Evolutionary conservation across 2,113 vertebrate species (phyloP), one percentile per base, ranked within the genome.

Genomic region (Mormyrus lacerda): DNA sequence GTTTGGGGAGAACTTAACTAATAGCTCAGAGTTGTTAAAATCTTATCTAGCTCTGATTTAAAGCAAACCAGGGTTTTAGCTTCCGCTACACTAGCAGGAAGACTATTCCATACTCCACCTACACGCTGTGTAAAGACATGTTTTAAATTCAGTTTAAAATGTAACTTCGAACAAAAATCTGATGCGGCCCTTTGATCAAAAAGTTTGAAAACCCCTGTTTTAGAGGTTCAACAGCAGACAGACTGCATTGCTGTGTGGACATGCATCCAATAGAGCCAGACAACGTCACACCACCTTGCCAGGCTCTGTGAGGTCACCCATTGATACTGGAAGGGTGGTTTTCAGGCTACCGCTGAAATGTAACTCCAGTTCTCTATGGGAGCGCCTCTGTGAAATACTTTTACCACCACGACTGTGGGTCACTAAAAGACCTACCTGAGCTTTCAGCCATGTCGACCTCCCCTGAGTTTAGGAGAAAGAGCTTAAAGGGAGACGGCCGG

Each of bases 231-330:
- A 48, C 89, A 50, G 91, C 10, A 84, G 82, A 84, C 93, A 96
- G 90, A 17, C 92, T 92, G 0, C 88, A 94, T 94, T 93, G 95
- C 58, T 94, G 89, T 45, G 96, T 96, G 94, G 96, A 96, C 58
- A 97, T 96, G 97, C 98, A 95, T 79, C 91, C 90, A 90, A 89
- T 69, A 88, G 89, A 92, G 53, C 76, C 42, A 61, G 88, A 89
- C 88, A 88, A n/a, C 79, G 50, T 92, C 90, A 91, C 76, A 85
- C 65, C 24, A 24, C 15, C 61, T 27, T 5, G 8, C 24, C n/a
- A 3, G 10, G n/a, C 58, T 10, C 2, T 31, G 61, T 69, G n/a
- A 61, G 5, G 24, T 50, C 83, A 15, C 19, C 24, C 44, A 17
- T 19, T 51, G 7, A 35, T 13, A 8, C 51, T 2, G 31, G 50